phyloP scores from a whole-genome alignment of 2,797 vertebrate genomes.

The Lophotriccus pileatus region DNA sequence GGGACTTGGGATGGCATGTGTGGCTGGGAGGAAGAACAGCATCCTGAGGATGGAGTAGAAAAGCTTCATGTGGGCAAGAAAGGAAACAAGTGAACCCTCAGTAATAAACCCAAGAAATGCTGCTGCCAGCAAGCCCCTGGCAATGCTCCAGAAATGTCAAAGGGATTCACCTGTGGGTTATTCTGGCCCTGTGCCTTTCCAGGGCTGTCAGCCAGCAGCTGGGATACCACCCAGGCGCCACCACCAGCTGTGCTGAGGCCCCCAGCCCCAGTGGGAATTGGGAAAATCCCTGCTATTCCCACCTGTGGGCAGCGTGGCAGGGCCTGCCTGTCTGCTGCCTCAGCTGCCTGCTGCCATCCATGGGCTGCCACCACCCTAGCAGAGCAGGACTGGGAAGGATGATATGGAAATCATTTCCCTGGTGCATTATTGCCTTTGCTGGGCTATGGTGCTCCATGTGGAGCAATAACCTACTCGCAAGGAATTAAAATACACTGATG shows the following conservation, averaged over 20 bases:
- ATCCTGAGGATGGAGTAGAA: background rate
- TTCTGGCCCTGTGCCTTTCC: background rate
- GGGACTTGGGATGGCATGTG: rapidly evolving
- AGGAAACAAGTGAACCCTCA: rapidly evolving
- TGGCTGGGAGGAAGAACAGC: background rate
- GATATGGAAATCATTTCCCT: background rate
- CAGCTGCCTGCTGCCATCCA: background rate
- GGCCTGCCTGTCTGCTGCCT: background rate
- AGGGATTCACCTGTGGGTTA: background rate
- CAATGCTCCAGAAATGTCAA: background rate
- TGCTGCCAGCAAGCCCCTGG: rapidly evolving
- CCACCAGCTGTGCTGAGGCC: background rate
- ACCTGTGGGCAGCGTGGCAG: background rate
- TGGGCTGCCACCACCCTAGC: background rate
- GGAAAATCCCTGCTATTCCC: background rate
- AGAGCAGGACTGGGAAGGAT: background rate
- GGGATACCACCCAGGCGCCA: background rate
- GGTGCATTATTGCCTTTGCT: background rate
- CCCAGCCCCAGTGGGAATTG: background rate
- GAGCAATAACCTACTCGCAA: background rate
- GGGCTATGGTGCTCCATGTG: rapidly evolving
- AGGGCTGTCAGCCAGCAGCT: background rate
- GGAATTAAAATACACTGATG: background rate
- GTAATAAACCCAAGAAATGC: background rate
- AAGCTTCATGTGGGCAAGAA: background rate